Evolutionary conservation across 2,113 vertebrate species (phyloP).

Genomic region (Psilopogon haemacephalus): DNA sequence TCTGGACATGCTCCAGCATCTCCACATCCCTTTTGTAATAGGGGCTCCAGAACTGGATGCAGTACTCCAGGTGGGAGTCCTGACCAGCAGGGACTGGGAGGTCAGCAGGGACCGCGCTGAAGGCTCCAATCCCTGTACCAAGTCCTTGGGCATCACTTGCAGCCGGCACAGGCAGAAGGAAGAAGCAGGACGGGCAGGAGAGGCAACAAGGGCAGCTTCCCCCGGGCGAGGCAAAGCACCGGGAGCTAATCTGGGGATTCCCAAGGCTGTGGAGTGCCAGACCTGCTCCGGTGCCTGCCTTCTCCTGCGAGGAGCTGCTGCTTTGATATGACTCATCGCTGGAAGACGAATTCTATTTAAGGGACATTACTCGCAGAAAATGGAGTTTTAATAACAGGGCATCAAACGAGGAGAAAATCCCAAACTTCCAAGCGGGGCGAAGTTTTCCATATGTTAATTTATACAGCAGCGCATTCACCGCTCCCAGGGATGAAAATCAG

Average conservation of each 20-base stretch:
- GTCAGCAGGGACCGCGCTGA: accelerated
- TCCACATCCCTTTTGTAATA: too few relatives aligned
- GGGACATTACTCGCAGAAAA: constrained; percentile 54
- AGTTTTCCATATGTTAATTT: constrained; percentile 40
- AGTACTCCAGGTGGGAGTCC: too few relatives aligned
- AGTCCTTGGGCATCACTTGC: background rate
- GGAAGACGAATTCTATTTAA: constrained; percentile 51
- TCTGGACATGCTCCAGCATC: too few relatives aligned
- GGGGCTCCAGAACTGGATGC: too few relatives aligned
- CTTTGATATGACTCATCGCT: constrained; percentile 12
- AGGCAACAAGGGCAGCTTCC: background rate
- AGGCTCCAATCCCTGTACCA: accelerated
- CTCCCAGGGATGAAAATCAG: background rate
- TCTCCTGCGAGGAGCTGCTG: constrained; percentile 35
- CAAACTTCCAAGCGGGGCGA: background rate
- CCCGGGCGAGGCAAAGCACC: background rate
- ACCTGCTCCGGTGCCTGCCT: constrained; percentile 48
- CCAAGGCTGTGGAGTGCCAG: constrained; percentile 23
- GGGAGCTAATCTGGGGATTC: background rate
- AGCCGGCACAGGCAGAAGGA: background rate
- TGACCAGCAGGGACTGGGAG: accelerated
- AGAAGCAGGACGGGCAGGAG: background rate
- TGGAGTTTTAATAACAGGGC: constrained; percentile 60
- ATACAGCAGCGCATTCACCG: background rate
- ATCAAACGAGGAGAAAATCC: constrained; percentile 57